These are phyloP conservation scores for Platycheirus rosarum DNA, from an alignment of 2,888 invertebrate species.

Conservation along the genomic window DNA sequence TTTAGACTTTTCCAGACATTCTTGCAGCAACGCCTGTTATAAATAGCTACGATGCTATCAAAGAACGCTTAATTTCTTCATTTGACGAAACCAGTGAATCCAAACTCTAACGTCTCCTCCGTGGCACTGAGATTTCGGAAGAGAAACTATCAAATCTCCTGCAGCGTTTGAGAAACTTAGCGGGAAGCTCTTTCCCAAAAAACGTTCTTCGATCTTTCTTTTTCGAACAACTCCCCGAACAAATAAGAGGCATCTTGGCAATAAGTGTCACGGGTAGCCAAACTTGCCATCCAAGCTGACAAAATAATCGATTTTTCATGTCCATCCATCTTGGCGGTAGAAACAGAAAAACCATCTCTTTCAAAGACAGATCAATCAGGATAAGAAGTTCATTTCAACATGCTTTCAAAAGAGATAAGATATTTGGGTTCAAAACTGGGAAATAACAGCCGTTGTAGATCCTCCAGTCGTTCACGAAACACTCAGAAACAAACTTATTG, in stretches of 20 bases:
- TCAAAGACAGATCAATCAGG: background rate
- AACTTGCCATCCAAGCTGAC: constrained; percentile 22
- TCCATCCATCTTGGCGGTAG: constrained; percentile 13
- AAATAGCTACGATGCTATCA: constrained; percentile 16
- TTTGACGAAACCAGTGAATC: constrained; percentile 27
- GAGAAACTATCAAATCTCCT: constrained; percentile 23
- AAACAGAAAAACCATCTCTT: background rate
- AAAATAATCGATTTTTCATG: constrained; percentile 23
- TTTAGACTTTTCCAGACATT: constrained; percentile 4
- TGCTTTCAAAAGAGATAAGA: background rate
- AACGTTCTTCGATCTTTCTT: constrained; percentile 20
- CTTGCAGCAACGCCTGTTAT: background rate
- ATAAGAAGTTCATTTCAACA: background rate
- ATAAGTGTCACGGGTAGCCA: constrained; percentile 7
- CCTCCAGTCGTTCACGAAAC: background rate
- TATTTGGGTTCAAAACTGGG: background rate
- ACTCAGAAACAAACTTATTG: background rate
- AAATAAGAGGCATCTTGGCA: background rate
- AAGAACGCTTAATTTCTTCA: constrained; percentile 7
- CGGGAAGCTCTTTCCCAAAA: constrained; percentile 6
- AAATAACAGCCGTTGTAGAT: constrained; percentile 5
- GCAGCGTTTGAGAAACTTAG: constrained; percentile 11
- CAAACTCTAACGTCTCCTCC: constrained; percentile 1
- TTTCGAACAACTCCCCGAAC: constrained; percentile 10
- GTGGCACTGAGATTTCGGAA: background rate